These are phyloP conservation scores for Piezodorus guildinii DNA, from an alignment of 1,140 invertebrate species.

Conservation along the genomic window DNA sequence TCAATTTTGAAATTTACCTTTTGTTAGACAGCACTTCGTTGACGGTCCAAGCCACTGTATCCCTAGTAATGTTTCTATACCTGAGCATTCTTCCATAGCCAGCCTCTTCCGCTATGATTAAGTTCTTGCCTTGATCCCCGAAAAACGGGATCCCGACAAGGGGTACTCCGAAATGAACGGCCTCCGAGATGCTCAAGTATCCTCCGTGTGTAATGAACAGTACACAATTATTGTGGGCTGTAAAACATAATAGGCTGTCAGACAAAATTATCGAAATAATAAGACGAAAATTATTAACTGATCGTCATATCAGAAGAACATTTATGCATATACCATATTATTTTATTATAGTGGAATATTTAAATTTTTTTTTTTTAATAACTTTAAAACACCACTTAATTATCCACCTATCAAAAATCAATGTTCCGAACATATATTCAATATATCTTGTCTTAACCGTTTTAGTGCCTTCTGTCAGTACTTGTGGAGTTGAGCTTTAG, in stretches of 20 bases:
- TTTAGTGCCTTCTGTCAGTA: too few relatives aligned
- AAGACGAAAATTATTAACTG: too few relatives aligned
- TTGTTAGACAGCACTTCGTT: conserved; percentile 27
- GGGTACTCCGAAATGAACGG: conserved; percentile 54
- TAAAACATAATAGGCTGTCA: neutral
- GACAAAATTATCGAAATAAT: too few relatives aligned
- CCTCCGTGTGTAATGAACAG: conserved; percentile 61
- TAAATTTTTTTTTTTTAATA: too few relatives aligned
- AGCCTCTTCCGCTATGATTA: conserved; percentile 29
- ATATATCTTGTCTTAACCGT: too few relatives aligned
- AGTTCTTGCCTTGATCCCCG: conserved; percentile 43
- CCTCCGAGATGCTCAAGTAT: conserved; percentile 53
- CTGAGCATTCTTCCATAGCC: conserved; percentile 27
- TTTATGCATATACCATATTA: too few relatives aligned
- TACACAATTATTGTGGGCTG: conserved; percentile 27
- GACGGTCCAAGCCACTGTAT: conserved; percentile 25
- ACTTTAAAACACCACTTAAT: too few relatives aligned
- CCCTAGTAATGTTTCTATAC: conserved; percentile 21
- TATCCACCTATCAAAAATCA: too few relatives aligned
- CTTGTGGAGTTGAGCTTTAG: too few relatives aligned
- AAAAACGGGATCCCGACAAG: conserved; percentile 56
- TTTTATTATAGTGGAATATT: too few relatives aligned
- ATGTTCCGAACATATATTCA: too few relatives aligned
- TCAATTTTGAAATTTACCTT: conserved; percentile 19
- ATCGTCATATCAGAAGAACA: too few relatives aligned